Conservation (phyloP, 2,113 vertebrate genomes). For the Pardalotus punctatus region DNA sequence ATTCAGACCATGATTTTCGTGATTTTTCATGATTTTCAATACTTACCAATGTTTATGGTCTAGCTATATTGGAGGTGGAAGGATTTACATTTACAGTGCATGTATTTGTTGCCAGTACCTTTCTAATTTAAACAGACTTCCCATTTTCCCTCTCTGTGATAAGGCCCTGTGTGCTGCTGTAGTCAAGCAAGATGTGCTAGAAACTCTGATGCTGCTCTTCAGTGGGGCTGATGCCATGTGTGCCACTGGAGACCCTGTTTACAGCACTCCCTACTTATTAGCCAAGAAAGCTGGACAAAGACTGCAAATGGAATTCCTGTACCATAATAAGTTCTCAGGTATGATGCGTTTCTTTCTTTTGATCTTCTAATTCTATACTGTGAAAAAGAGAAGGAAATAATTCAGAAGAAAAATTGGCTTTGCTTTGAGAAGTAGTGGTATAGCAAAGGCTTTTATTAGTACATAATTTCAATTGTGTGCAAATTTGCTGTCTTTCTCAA, state of each 20-base stretch:
- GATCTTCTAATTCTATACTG: not conserved
- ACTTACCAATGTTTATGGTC: not conserved
- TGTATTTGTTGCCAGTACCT: not conserved
- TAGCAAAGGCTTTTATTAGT: not conserved
- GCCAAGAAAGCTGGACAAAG: constrained; percentile 90
- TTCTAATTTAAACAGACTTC: not conserved
- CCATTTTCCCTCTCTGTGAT: not conserved
- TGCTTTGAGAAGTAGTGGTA: not conserved
- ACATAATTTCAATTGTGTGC: not conserved
- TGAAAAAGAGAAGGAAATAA: not conserved
- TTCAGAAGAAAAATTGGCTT: not conserved
- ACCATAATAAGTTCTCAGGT: constrained; percentile 96
- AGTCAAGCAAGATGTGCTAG: constrained; percentile 82
- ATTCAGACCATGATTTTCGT: not conserved
- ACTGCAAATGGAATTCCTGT: constrained; percentile 95
- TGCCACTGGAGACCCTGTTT: constrained; percentile 84
- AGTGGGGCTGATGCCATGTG: constrained; percentile 95
- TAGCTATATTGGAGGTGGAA: not conserved
- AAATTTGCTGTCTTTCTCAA: not conserved
- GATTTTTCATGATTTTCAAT: not conserved
- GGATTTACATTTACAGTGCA: not conserved
- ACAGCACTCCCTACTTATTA: constrained; percentile 89
- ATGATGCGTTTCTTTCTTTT: not conserved
- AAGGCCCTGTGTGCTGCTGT: constrained; percentile 91
- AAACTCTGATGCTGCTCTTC: constrained; percentile 89